phyloP scores from a whole-genome alignment of 2,113 vertebrate species.

The Dissostichus mawsoni region DNA sequence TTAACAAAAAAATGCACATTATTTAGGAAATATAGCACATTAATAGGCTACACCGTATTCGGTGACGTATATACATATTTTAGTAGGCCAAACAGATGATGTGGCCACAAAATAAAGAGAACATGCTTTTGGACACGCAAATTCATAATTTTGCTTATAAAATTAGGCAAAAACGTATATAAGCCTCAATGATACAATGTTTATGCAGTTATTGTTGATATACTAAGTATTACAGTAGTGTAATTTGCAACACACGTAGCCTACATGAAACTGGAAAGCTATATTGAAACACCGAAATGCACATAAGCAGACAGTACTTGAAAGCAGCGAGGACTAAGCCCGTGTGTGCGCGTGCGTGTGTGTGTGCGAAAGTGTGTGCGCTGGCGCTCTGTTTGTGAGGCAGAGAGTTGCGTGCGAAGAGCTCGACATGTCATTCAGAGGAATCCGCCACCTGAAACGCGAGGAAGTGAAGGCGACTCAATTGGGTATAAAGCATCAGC shows the following conservation, averaged over 20 bases:
- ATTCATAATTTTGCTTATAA: neutral
- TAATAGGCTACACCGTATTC: accelerated
- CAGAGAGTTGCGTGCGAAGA: conserved; percentile 88
- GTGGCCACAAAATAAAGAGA: neutral
- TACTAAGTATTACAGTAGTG: neutral
- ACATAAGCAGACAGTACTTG: conserved; percentile 3
- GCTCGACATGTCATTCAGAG: conserved; percentile 88
- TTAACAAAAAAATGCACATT: neutral
- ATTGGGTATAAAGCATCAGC: conserved; percentile 86
- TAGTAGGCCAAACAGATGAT: neutral
- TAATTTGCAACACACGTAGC: neutral
- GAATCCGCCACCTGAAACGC: conserved; percentile 89
- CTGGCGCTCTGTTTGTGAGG: conserved; percentile 77
- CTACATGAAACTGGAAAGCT: neutral
- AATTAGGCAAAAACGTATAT: neutral
- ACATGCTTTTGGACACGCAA: neutral
- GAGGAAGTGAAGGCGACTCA: conserved; percentile 86
- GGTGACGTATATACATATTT: accelerated
- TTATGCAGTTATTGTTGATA: too few species aligned
- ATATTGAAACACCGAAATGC: accelerated
- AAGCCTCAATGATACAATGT: neutral
- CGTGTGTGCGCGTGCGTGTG: conserved; percentile 33
- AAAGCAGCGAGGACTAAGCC: conserved; percentile 56
- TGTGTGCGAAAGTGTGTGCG: conserved; percentile 37
- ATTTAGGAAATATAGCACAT: neutral